These are phyloP conservation scores for Drosophila azteca DNA, from an alignment of 1,140 invertebrate species.

Conservation along the genomic window DNA sequence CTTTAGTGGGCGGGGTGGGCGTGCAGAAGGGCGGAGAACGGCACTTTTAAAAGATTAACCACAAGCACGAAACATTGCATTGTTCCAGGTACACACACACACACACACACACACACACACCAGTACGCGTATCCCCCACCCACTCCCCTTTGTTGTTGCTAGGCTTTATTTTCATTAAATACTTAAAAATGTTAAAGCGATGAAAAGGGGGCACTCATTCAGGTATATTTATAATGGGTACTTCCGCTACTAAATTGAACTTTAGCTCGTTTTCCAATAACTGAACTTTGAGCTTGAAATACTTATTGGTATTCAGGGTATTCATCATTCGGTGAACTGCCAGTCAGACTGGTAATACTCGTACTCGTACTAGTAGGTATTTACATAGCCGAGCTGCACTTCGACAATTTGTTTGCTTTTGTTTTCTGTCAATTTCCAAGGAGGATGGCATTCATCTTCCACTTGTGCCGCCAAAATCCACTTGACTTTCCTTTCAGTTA, in stretches of 20 bases:
- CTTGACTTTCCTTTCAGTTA: constrained; percentile 60
- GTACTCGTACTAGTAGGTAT: too few relatives aligned
- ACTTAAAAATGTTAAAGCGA: constrained; percentile 76
- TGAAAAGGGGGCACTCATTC: constrained; percentile 52
- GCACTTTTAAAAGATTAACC: constrained; percentile 80
- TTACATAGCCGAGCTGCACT: constrained; percentile 68
- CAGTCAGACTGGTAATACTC: not conserved
- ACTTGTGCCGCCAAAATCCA: constrained; percentile 74
- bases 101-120: constrained; percentile 1
- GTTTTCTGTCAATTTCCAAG: constrained; percentile 76
- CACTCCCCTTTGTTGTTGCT: constrained; percentile 38
- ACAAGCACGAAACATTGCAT: constrained; percentile 56
- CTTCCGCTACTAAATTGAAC: constrained; percentile 8
- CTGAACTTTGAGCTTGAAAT: too few relatives aligned
- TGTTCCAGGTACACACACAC: constrained; percentile 15
- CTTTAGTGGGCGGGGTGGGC: not conserved
- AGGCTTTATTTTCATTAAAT: constrained; percentile 67
- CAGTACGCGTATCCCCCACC: constrained; percentile 33
- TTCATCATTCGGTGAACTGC: constrained; percentile 3
- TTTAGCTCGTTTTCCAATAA: too few relatives aligned
- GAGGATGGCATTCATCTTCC: constrained; percentile 48
- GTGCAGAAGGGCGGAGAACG: constrained; percentile 13
- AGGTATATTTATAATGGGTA: constrained; percentile 47
- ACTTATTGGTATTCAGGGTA: constrained; percentile 5
- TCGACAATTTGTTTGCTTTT: constrained; percentile 78